Conservation (phyloP, 1,140 invertebrate genomes). For the Pseudobourletiella spinata region DNA sequence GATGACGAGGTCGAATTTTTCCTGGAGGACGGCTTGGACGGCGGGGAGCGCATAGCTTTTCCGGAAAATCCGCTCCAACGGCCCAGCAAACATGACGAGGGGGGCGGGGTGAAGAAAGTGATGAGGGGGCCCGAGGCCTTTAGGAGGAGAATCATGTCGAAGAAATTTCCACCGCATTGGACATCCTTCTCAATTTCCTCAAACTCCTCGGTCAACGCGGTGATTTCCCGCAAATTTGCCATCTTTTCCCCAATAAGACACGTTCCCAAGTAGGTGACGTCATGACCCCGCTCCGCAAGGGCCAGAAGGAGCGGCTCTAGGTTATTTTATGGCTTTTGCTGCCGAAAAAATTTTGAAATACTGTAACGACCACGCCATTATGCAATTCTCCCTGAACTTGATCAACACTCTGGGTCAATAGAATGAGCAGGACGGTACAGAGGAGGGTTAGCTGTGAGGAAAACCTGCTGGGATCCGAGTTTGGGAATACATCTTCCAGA, state of each 20-base stretch:
- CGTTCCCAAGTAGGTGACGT: background rate
- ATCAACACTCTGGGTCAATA: no score
- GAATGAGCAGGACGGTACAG: no score
- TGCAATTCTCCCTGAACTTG: no score
- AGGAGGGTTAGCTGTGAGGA: no score
- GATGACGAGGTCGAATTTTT: constrained; percentile 16
- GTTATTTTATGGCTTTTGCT: no score
- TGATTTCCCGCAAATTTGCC: background rate
- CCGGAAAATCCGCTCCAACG: background rate
- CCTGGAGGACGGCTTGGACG: background rate
- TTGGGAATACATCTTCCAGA: no score
- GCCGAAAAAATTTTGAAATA: background rate
- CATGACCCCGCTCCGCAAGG: no score
- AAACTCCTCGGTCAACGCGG: no score
- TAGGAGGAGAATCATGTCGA: background rate
- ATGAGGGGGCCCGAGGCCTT: background rate
- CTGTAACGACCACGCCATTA: no score
- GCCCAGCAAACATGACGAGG: background rate
- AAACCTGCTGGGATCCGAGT: no score
- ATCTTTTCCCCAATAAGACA: background rate
- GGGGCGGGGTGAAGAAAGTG: background rate
- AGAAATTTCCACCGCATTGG: background rate
- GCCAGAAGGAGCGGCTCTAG: background rate
- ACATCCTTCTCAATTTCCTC: background rate
- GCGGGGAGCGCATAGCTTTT: background rate